Percentiles rank a stretch among this genome's conserved stretches.
Evolutionary conservation across 2,113 vertebrate species (phyloP).

Genomic region (Haliaeetus leucogaster): DNA sequence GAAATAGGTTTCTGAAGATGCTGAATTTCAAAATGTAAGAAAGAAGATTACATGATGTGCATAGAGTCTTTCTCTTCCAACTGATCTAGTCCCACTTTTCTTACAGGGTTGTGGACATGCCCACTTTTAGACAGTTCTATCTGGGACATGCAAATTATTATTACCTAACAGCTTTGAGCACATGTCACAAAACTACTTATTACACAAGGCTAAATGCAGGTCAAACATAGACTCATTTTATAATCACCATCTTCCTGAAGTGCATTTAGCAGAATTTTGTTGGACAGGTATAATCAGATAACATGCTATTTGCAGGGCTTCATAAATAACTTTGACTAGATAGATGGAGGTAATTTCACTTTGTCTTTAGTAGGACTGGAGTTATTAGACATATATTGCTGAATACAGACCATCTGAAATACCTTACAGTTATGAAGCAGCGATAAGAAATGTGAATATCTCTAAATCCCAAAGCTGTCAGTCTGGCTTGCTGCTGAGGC

Average conservation of each 20-base stretch:
- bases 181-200: neutral
- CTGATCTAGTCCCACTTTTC: neutral
- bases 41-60: neutral
- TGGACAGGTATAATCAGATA: neutral
- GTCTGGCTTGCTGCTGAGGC: neutral
- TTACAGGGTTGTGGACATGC: neutral
- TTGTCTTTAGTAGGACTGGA: neutral
- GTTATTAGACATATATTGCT: neutral
- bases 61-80: neutral
- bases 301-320: neutral
- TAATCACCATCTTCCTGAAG: neutral
- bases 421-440: neutral
- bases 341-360: neutral
- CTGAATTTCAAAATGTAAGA: neutral
- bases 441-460: neutral
- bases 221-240: neutral
- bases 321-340: neutral
- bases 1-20: neutral
- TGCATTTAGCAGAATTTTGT: neutral
- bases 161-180: neutral
- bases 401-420: neutral
- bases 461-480: neutral
- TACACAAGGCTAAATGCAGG: neutral
- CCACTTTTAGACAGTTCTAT: neutral
- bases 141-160: neutral